Evolutionary conservation across 2,797 vertebrate genomes (phyloP), one percentile per base, ranked within the genome.

Genomic region (Aphelocoma californica): DNA sequence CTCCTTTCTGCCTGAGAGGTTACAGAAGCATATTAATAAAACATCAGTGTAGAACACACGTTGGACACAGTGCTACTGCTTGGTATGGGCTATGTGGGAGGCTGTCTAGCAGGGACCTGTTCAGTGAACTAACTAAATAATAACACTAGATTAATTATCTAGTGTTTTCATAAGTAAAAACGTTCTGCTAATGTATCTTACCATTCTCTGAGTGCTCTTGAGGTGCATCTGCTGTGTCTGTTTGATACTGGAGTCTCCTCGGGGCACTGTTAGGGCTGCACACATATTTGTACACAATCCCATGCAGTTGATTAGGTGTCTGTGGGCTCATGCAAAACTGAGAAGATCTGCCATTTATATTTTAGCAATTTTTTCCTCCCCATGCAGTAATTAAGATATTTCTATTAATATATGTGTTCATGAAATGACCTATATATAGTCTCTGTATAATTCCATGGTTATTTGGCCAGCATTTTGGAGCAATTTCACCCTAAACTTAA

Each of bases 11-110:
- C 26, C 32, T 11, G 23, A 38, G n/a, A 83, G 34, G 23, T 61
- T 54, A 13, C 19, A 31, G 81, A 64, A 56, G 26, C 50, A 26
- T 14, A 14, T 38, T 12, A 66, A 77, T 77, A 70, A 80, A 88
- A 54, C 3, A 11, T 16, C 64, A 47, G 2, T 10, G 36, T 62
- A 28, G 74, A 57, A 36, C 47, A 10, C 0, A 0, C n/a, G n/a
- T 18, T 38, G n/a, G 29, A 20, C 15, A 2, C 7, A 7, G 44
- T 48, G 36, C 14, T 34, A 2, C 50, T 47, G 34, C 44, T 81
- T 48, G 75, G 18, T n/a, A 2, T 12, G 45, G 18, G 21, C 32
- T 1, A 0, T n/a, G 21, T 32, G 40, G 23, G 29, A 32, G 77
- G 36, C 70, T 94, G 34, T 58, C 40, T 56, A 14, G 19, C 1